Conservation (phyloP, 2,888 invertebrate genomes). For the Arctia plantaginis region DNA sequence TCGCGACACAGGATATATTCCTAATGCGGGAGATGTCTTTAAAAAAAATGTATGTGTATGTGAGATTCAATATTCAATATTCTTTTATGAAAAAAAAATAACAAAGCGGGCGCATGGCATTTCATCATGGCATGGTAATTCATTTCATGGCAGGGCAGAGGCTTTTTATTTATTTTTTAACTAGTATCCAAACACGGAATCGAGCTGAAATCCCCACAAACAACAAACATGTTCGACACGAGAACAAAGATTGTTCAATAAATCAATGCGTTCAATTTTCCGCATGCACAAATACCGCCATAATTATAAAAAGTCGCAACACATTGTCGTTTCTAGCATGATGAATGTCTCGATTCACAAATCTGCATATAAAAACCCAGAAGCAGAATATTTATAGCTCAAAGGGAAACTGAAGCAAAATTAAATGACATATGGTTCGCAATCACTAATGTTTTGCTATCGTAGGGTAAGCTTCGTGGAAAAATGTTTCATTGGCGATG, state of each 20-base stretch:
- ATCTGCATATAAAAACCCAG: slow-evolving; percentile 30
- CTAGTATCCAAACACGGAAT: neutral
- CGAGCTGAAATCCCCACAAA: neutral
- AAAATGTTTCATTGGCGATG: slow-evolving; percentile 37
- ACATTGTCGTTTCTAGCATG: slow-evolving; percentile 13
- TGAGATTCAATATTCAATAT: too few relatives aligned
- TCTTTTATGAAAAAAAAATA: neutral
- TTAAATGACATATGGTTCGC: slow-evolving; percentile 38
- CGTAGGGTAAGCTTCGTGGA: slow-evolving; percentile 4
- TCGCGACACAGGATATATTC: too few relatives aligned
- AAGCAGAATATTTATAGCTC: slow-evolving; percentile 28
- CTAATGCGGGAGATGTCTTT: too few relatives aligned
- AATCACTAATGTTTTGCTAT: slow-evolving; percentile 39
- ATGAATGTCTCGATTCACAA: slow-evolving; percentile 20
- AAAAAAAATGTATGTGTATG: too few relatives aligned
- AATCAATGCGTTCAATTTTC: neutral
- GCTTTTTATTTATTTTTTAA: neutral
- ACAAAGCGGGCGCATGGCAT: too few relatives aligned
- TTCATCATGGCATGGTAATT: neutral
- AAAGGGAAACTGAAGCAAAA: slow-evolving; percentile 19
- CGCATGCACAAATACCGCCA: neutral
- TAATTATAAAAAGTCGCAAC: slow-evolving; percentile 12
- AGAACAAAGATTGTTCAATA: neutral
- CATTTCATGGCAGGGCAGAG: neutral
- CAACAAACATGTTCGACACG: neutral